phyloP scores from a whole-genome alignment of 2,797 vertebrate genomes.

The Sebastes matsubarae region DNA sequence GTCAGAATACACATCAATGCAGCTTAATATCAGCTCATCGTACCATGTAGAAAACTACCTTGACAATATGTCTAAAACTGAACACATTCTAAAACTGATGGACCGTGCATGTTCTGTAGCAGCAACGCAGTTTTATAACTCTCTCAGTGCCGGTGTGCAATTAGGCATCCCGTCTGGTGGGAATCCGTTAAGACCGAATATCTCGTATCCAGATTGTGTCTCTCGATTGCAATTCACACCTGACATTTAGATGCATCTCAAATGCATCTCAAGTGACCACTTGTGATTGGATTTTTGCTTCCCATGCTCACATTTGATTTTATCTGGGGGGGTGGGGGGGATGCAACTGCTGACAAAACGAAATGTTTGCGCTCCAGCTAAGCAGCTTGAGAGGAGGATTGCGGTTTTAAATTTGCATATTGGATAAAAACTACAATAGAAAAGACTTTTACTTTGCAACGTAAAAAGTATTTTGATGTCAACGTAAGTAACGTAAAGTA shows the following conservation, averaged over 20 bases:
- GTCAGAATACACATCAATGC: not conserved
- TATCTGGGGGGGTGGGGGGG: not conserved
- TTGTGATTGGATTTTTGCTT: slow-evolving; percentile 34
- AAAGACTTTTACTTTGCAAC: not conserved
- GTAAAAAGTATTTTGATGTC: fast-evolving
- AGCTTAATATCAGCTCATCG: not conserved
- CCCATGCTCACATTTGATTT: slow-evolving; percentile 26
- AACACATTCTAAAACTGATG: not conserved
- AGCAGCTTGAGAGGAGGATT: not conserved
- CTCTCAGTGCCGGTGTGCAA: not conserved
- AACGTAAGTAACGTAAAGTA: not conserved
- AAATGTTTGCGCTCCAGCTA: fast-evolving
- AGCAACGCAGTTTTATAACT: not conserved
- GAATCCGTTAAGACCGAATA: not conserved
- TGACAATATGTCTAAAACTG: not conserved
- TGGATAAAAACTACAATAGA: not conserved
- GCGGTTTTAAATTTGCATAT: not conserved
- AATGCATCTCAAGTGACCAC: slow-evolving; percentile 11
- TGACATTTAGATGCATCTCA: slow-evolving; percentile 25
- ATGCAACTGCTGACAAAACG: slow-evolving; percentile 17
- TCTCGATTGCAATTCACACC: slow-evolving; percentile 6
- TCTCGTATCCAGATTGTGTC: slow-evolving; percentile 14
- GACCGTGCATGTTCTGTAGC: not conserved
- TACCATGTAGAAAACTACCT: not conserved
- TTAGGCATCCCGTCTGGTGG: not conserved